These are phyloP conservation scores for Erebia epiphron DNA, from an alignment of 2,888 invertebrate species.

Conservation along the genomic window DNA sequence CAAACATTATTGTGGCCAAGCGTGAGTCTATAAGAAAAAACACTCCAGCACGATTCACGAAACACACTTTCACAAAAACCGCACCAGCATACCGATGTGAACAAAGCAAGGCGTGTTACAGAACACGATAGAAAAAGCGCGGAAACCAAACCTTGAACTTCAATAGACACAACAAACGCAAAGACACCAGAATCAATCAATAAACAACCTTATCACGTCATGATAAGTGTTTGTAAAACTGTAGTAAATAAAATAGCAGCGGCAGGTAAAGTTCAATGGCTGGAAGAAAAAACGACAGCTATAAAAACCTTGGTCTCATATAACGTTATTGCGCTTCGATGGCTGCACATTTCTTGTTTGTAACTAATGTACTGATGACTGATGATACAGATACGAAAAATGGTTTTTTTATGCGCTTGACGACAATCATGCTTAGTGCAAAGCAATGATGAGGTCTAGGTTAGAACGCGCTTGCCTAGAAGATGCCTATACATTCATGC, in stretches of 20 bases:
- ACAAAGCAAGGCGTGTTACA: slow-evolving; percentile 20
- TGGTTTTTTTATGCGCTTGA: background rate
- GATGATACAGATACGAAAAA: slow-evolving; percentile 25
- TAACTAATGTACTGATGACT: background rate
- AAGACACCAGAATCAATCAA: slow-evolving; percentile 20
- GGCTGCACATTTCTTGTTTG: slow-evolving; percentile 35
- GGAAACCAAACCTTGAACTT: slow-evolving; percentile 43
- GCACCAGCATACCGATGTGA: slow-evolving; percentile 1
- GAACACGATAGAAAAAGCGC: slow-evolving; percentile 27
- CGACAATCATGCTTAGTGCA: too few species aligned
- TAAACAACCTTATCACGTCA: slow-evolving; percentile 26
- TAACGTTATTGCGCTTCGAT: slow-evolving; percentile 37
- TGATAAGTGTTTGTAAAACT: slow-evolving; percentile 19
- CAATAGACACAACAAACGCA: slow-evolving; percentile 17
- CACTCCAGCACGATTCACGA: background rate
- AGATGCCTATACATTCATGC: too few species aligned
- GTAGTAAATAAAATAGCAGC: background rate
- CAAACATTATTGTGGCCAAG: background rate
- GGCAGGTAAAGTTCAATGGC: slow-evolving; percentile 41
- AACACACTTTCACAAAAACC: slow-evolving; percentile 23
- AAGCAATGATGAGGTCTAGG: too few species aligned
- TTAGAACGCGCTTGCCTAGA: too few species aligned
- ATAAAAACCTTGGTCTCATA: slow-evolving; percentile 35
- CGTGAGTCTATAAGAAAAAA: background rate
- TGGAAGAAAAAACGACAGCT: slow-evolving; percentile 37